Percentiles rank a stretch among this genome's conserved stretches.
Conservation (phyloP, 1,140 invertebrate genomes). For the Conopomorpha cramerella region DNA sequence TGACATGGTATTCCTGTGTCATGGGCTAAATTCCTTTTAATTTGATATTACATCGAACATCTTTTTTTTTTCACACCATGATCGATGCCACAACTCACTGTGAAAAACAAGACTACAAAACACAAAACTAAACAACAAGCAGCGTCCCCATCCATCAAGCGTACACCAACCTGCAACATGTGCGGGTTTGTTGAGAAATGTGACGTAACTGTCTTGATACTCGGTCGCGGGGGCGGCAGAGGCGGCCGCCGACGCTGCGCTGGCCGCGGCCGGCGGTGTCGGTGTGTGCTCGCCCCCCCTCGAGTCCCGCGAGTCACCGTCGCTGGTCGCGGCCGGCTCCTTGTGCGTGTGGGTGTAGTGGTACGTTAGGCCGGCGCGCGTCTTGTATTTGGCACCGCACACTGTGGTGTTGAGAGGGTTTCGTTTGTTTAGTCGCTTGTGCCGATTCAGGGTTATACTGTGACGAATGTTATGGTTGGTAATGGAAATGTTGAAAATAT, state of each 20-base stretch:
- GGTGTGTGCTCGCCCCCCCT: conserved; percentile 22
- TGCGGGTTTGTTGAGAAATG: conserved; percentile 67
- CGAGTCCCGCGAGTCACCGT: conserved; percentile 39
- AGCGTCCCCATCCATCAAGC: neutral
- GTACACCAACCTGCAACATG: conserved; percentile 28
- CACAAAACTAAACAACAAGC: neutral
- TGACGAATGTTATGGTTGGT: too few relatives aligned
- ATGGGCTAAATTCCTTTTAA: too few relatives aligned
- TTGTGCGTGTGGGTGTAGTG: conserved; percentile 96
- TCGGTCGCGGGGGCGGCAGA: conserved; percentile 24
- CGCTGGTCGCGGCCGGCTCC: conserved; percentile 54
- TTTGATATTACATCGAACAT: too few relatives aligned
- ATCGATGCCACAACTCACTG: neutral
- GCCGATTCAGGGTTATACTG: too few relatives aligned
- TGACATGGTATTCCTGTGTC: too few relatives aligned
- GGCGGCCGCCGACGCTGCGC: too few relatives aligned
- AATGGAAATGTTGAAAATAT: too few relatives aligned
- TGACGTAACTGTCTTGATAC: conserved; percentile 73
- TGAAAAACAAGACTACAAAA: neutral
- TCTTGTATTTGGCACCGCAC: conserved; percentile 97
- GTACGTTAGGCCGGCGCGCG: conserved; percentile 93
- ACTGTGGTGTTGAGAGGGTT: too few relatives aligned
- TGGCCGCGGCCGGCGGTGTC: conserved; percentile 9
- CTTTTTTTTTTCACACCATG: too few relatives aligned
- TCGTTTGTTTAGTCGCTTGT: too few relatives aligned